These are phyloP conservation scores for Drosophila kohkoa DNA, from an alignment of 1,140 invertebrate species.

Conservation along the genomic window DNA sequence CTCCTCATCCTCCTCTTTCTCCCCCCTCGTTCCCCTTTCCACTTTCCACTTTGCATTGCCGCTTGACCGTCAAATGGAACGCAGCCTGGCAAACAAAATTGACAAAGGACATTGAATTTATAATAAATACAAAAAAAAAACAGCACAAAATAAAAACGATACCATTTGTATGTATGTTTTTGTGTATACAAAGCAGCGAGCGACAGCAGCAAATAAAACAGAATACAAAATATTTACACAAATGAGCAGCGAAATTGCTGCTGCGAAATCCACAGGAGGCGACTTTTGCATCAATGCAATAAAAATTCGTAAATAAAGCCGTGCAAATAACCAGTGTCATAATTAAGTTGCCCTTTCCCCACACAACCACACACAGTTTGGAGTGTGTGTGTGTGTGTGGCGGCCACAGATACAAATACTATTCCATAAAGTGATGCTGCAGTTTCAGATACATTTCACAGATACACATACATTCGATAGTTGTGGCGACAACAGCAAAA, in stretches of 20 bases:
- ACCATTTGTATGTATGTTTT: not conserved
- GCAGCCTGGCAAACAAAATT: conserved; percentile 12
- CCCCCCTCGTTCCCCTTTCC: too few species aligned
- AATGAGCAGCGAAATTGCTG: conserved; percentile 37
- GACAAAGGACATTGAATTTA: conserved; percentile 17
- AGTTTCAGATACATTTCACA: not conserved
- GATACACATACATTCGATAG: not conserved
- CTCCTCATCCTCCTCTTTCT: too few species aligned
- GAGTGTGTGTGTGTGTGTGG: not conserved
- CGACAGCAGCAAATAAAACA: conserved; percentile 4
- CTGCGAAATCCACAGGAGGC: conserved; percentile 9
- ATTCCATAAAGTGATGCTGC: not conserved
- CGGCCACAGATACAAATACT: conserved; percentile 1
- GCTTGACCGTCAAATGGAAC: conserved; percentile 22
- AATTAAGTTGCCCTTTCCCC: conserved; percentile 33
- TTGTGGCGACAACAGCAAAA: not conserved
- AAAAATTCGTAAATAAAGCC: conserved; percentile 35
- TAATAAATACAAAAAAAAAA: not conserved
- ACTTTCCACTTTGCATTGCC: not conserved
- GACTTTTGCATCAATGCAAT: conserved; percentile 20
- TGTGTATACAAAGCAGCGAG: not conserved
- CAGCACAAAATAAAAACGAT: not conserved
- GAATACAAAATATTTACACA: conserved; percentile 33
- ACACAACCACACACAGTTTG: not conserved
- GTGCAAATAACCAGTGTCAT: conserved; percentile 38